Evolutionary conservation across 2,797 vertebrate genomes (phyloP), one percentile per base, ranked within the genome.

Genomic region (Limnodromus scolopaceus): DNA sequence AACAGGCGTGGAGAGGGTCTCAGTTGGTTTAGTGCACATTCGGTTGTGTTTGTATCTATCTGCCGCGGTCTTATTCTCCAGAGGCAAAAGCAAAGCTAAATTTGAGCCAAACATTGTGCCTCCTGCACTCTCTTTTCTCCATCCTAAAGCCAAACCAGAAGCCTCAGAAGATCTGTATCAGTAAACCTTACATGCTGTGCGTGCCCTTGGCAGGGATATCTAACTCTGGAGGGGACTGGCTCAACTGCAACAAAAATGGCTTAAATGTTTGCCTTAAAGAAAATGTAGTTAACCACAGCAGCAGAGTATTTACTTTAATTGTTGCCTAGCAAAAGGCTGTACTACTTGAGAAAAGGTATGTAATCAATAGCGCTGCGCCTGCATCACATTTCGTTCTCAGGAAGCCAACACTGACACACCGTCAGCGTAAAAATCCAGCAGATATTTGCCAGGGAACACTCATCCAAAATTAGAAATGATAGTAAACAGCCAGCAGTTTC

Each of bases 61-160:
- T 86, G 53, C 78, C 0, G 0, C 48, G 49, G 81, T 76, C 34
- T 68, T 94, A 89, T 32, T 72, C 95, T 95, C 93, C 38, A 77
- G 87, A 93, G 87, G 69, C 36, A 54, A 77, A 87, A 93, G 43
- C 36, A 89, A 96, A 97, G 85, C 76, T 94, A 82, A 84, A 78
- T 90, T 82, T 0, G 1, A 95, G 84, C 51, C 88, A 92, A 89
- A 81, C 28, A 63, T 5, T n/a, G 30, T 88, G 55, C 71, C 45
- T 90, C 3, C 1, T 79, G n/a, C 57, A 77, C 27, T 93, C 39
- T 38, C 55, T 83, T 30, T 94, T 96, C 74, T 93, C 16, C 1
- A 74, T 28, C 78, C 41, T 88, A 76, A 76, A 91, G 68, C 79
- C 84, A 90, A 87, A 87, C 13, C 34, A 93, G 32, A 71, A 14